Percentiles rank a stretch among this genome's conserved stretches.
Conservation (phyloP, 2,113 vertebrate species). For the Eulemur rufifrons region DNA sequence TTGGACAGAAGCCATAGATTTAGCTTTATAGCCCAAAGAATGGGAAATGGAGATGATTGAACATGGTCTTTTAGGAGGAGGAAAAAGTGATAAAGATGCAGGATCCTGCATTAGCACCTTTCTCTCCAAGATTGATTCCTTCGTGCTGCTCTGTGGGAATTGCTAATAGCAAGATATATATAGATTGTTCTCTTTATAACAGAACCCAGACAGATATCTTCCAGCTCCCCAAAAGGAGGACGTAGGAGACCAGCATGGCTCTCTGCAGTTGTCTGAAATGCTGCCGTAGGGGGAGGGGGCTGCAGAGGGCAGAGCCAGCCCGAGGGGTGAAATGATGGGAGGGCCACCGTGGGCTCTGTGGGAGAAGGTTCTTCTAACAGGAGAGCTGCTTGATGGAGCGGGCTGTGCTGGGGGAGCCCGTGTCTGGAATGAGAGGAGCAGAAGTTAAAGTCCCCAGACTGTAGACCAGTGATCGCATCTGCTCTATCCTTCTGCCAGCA, state of each 20-base stretch:
- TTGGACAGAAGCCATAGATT: slow-evolving; percentile 63
- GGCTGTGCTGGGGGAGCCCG: not conserved
- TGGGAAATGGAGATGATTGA: slow-evolving; percentile 66
- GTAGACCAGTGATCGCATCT: rapidly evolving
- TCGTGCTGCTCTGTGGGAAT: slow-evolving; percentile 56
- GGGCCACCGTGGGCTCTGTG: not conserved
- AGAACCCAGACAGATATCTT: not conserved
- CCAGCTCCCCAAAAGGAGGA: not conserved
- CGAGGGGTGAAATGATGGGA: rapidly evolving
- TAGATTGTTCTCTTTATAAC: slow-evolving; percentile 29
- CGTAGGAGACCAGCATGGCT: not conserved
- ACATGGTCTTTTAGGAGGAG: slow-evolving; percentile 57
- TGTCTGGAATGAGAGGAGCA: not conserved
- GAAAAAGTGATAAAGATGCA: slow-evolving; percentile 69
- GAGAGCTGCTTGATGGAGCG: not conserved
- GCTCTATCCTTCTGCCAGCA: not conserved
- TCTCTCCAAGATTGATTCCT: slow-evolving; percentile 62
- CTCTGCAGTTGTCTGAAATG: not conserved
- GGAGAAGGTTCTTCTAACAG: not conserved
- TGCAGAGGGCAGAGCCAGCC: not conserved
- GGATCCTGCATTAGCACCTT: slow-evolving; percentile 54
- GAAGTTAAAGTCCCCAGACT: not conserved
- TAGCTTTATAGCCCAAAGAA: slow-evolving; percentile 61
- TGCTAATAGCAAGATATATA: slow-evolving; percentile 57
- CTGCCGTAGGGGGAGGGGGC: rapidly evolving